phyloP scores from a whole-genome alignment of 2,888 invertebrate genomes.

The Dryocosmus kuriphilus region DNA sequence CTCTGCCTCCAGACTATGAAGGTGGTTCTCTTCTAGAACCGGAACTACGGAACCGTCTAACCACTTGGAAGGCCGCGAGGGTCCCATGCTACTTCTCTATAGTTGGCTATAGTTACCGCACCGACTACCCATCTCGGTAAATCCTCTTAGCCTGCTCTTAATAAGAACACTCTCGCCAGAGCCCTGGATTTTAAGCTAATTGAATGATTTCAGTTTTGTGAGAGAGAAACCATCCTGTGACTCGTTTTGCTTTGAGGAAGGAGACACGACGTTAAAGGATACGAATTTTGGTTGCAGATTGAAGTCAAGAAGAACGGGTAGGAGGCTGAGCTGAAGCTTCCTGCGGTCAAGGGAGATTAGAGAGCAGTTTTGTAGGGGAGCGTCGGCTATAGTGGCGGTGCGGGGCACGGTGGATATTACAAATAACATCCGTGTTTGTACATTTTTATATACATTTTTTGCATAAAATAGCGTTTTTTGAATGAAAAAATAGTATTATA shows the following conservation, averaged over 20 bases:
- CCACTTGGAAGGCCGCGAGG: conserved; percentile 43
- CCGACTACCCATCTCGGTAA: conserved; percentile 54
- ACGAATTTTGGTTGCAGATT: conserved; percentile 28
- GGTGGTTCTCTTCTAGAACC: conserved; percentile 15
- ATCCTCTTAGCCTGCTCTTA: conserved; percentile 73
- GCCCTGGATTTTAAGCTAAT: conserved; percentile 70
- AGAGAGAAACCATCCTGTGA: conserved; percentile 44
- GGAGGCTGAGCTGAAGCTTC: not conserved
- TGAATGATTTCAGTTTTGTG: conserved; percentile 71
- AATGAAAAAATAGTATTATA: too few relatives aligned
- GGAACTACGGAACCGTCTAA: conserved; percentile 46
- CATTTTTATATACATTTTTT: too few relatives aligned
- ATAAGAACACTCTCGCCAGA: conserved; percentile 64
- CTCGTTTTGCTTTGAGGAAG: conserved; percentile 35
- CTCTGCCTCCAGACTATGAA: not conserved
- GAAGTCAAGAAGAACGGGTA: not conserved
- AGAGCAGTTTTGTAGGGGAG: not conserved
- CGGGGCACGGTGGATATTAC: too few relatives aligned
- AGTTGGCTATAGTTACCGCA: conserved; percentile 45
- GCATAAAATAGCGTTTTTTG: too few relatives aligned
- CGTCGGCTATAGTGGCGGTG: too few relatives aligned
- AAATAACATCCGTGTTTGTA: too few relatives aligned
- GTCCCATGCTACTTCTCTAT: conserved; percentile 34
- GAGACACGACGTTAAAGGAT: not conserved
- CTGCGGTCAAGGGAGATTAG: not conserved